Conservation (phyloP, 2,888 invertebrate genomes). For the Drosophila austrosaltans region DNA sequence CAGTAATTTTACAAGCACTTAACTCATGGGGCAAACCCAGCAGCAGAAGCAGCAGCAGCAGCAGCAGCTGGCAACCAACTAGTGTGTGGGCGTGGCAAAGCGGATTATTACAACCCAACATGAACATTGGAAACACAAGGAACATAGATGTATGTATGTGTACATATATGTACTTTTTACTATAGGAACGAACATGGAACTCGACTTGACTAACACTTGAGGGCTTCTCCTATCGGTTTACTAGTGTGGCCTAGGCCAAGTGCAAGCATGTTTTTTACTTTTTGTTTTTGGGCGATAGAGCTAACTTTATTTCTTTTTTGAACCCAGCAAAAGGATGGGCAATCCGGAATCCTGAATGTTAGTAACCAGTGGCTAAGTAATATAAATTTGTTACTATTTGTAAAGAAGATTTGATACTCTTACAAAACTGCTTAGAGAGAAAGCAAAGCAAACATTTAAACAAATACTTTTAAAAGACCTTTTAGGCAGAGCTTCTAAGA, state of each 20-base stretch:
- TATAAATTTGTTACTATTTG: not conserved
- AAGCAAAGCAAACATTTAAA: no score
- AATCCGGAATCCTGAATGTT: slow-evolving; percentile 7
- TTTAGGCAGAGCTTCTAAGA: no score
- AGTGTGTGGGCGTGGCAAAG: slow-evolving; percentile 57
- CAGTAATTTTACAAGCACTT: slow-evolving; percentile 74
- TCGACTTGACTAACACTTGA: slow-evolving; percentile 64
- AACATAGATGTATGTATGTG: not conserved
- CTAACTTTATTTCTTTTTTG: slow-evolving; percentile 9
- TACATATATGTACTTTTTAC: not conserved
- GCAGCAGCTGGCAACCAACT: slow-evolving; percentile 36
- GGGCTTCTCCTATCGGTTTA: slow-evolving; percentile 35
- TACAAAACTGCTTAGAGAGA: not conserved
- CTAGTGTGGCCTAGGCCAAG: slow-evolving; percentile 43
- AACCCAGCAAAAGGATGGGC: not conserved
- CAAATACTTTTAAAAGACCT: no score
- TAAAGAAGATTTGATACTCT: not conserved
- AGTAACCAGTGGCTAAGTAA: not conserved
- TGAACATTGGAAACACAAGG: slow-evolving; percentile 23
- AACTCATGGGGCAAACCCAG: slow-evolving; percentile 40
- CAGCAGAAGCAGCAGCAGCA: slow-evolving; percentile 24
- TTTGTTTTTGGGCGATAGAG: slow-evolving; percentile 12
- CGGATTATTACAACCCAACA: slow-evolving; percentile 61
- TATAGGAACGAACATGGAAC: slow-evolving; percentile 25
- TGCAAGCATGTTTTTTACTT: slow-evolving; percentile 50